A percentile compares a stretch with the other conserved stretches of the same genome.
Evolutionary conservation across 2,113 vertebrate genomes (phyloP).

Genomic region (Sphyrna mokarran): DNA sequence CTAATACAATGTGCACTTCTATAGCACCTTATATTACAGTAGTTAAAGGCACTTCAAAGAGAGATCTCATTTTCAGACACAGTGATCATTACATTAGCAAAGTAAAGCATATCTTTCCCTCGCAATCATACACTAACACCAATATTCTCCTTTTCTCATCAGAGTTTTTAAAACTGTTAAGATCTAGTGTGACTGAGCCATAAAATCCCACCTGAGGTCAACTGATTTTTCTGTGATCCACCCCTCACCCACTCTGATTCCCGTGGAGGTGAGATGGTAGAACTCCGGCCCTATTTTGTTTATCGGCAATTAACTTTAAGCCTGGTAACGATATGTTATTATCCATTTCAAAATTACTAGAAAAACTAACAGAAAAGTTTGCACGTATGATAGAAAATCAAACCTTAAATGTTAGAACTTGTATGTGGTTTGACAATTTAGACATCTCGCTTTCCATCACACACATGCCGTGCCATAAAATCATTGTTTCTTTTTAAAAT

Average conservation of each 20-base stretch:
- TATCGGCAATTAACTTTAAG: not conserved
- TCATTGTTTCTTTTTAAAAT: not conserved
- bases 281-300: too few species aligned
- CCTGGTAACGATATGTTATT: not conserved
- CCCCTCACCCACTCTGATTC: too few species aligned
- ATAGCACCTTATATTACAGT: not conserved
- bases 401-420: not conserved
- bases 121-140: not conserved
- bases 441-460: not conserved
- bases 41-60: not conserved
- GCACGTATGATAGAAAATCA: not conserved
- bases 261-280: too few species aligned
- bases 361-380: not conserved
- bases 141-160: not conserved
- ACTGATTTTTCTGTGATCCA: too few species aligned
- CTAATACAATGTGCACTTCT: not conserved
- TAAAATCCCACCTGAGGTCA: too few species aligned
- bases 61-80: not conserved
- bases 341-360: not conserved
- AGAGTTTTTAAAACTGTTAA: not conserved
- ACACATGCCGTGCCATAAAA: not conserved
- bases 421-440: too few species aligned
- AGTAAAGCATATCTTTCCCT: not conserved
- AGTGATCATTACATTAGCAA: not conserved
- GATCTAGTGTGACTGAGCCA: not conserved